Percentiles rank a stretch among this genome's conserved stretches.
These are phyloP conservation scores for Monopis laevigella DNA, from an alignment of 2,888 invertebrate species.

Conservation along the genomic window DNA sequence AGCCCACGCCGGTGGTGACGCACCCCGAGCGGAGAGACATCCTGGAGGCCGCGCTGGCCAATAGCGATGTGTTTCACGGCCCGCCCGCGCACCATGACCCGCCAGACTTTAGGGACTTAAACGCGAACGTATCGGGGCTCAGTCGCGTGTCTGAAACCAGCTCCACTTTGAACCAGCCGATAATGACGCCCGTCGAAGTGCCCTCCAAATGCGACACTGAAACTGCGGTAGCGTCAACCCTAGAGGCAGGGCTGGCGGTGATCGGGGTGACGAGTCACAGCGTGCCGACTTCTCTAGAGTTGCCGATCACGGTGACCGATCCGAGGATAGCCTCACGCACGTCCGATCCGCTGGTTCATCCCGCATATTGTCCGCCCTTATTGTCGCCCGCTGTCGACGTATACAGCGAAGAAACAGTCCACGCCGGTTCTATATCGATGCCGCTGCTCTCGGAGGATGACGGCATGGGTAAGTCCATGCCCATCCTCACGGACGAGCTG, in stretches of 20 bases:
- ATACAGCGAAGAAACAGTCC: constrained; percentile 35
- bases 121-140: constrained; percentile 63
- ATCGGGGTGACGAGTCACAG: constrained; percentile 65
- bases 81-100: constrained; percentile 62
- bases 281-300: constrained; percentile 75
- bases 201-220: constrained; percentile 62
- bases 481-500: constrained; percentile 48
- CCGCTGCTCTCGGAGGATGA: constrained; percentile 62
- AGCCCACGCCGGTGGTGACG: constrained; percentile 30
- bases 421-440: constrained; percentile 62
- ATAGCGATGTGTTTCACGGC: constrained; percentile 76
- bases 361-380: constrained; percentile 31
- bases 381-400: constrained; percentile 46
- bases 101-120: constrained; percentile 68
- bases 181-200: constrained; percentile 83
- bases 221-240: constrained; percentile 35
- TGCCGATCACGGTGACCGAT: constrained; percentile 81
- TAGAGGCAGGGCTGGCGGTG: constrained; percentile 67
- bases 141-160: constrained; percentile 79
- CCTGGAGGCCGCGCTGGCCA: constrained; percentile 78
- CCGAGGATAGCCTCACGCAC: constrained; percentile 73
- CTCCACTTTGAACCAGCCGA: constrained; percentile 78
- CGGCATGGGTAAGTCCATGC: constrained; percentile 43
- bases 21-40: constrained; percentile 72
- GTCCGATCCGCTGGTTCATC: constrained; percentile 37